phyloP scores from a whole-genome alignment of 2,113 vertebrate species.

The Xiphophorus hellerii region DNA sequence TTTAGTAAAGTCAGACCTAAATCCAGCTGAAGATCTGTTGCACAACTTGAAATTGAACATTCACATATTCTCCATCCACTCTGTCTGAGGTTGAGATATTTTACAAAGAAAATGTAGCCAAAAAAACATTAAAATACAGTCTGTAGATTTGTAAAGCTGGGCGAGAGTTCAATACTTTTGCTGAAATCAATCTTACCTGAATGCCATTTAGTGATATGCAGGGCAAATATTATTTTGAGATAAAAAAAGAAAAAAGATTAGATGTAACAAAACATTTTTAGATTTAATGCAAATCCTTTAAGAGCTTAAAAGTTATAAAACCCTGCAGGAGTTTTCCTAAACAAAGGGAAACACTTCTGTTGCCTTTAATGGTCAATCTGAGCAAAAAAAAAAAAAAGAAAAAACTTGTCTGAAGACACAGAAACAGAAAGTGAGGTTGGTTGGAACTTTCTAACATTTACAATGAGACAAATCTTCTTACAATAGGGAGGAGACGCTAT shows the following conservation, averaged over 20 bases:
- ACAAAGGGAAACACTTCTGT: slow-evolving; percentile 26
- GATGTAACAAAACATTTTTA: slow-evolving; percentile 28
- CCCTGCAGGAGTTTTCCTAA: slow-evolving; percentile 19
- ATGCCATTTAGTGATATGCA: slow-evolving; percentile 27
- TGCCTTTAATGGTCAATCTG: slow-evolving; percentile 26
- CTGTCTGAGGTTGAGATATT: too few species aligned
- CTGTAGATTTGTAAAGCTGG: too few species aligned
- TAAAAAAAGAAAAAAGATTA: slow-evolving; percentile 1
- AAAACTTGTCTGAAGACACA: neutral
- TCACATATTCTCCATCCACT: too few species aligned
- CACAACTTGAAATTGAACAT: too few species aligned
- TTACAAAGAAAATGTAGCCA: too few species aligned
- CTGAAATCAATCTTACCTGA: slow-evolving; percentile 2
- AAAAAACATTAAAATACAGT: too few species aligned
- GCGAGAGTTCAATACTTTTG: slow-evolving; percentile 16
- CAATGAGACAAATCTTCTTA: neutral
- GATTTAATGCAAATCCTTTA: slow-evolving; percentile 47
- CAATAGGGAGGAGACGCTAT: neutral
- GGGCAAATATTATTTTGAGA: slow-evolving; percentile 9
- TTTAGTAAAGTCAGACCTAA: too few species aligned
- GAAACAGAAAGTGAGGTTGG: slow-evolving; percentile 23
- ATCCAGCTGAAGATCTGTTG: too few species aligned
- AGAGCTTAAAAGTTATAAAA: slow-evolving; percentile 37
- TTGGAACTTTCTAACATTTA: neutral
- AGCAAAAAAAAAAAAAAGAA: slow-evolving; percentile 22